phyloP scores from a whole-genome alignment of 2,113 vertebrate species.

The Noturus placidus region DNA sequence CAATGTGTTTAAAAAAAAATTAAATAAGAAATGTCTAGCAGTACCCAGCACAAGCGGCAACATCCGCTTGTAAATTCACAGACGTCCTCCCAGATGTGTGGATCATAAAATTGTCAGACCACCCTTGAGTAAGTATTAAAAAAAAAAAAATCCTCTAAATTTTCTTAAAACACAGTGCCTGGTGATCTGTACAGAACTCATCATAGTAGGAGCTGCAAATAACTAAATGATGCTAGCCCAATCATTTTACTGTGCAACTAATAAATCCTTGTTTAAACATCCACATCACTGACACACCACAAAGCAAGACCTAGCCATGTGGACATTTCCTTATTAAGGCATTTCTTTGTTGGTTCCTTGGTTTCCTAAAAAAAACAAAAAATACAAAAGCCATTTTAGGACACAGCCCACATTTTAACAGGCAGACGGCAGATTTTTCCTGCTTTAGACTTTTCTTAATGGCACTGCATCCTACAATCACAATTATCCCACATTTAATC shows the following conservation, averaged over 20 bases:
- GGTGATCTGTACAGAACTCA: not conserved
- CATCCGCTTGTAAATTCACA: slow-evolving; percentile 5
- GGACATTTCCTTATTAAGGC: slow-evolving; percentile 22
- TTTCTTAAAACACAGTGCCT: not conserved
- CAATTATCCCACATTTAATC: slow-evolving; percentile 59
- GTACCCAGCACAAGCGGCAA: not conserved
- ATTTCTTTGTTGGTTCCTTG: not conserved
- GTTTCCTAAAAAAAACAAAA: not conserved
- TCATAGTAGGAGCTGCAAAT: not conserved
- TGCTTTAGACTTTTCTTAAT: slow-evolving; percentile 23
- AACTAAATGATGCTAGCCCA: not conserved
- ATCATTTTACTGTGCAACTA: not conserved
- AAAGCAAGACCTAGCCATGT: not conserved
- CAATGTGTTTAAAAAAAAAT: too few relatives aligned
- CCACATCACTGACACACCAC: not conserved
- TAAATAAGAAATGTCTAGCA: too few relatives aligned
- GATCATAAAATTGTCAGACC: not conserved
- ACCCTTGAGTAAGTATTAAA: not conserved
- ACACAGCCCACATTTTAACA: not conserved
- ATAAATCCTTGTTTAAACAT: not conserved
- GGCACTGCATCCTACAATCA: slow-evolving; percentile 28
- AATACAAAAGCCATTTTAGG: not conserved
- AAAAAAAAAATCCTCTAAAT: not conserved
- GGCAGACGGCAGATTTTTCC: not conserved
- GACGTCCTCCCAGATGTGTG: not conserved